Conservation (phyloP, 2,797 vertebrate species). For the Chanos chanos region DNA sequence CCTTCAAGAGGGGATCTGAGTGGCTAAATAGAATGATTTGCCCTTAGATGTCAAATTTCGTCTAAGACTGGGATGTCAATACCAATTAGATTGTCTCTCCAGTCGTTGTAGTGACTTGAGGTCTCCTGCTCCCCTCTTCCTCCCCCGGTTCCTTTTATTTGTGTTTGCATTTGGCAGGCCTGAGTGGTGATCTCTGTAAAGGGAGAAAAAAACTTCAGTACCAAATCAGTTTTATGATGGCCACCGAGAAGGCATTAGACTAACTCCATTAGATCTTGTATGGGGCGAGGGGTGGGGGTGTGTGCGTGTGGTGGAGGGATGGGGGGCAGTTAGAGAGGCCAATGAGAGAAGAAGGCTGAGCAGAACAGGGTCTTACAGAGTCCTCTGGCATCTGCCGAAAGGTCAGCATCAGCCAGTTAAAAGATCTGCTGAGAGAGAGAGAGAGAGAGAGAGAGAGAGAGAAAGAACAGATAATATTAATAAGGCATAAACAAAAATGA, state of each 20-base stretch:
- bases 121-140: conserved; percentile 28
- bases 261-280: conserved; percentile 74
- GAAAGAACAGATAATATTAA: conserved; percentile 6
- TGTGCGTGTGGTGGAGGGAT: conserved; percentile 39
- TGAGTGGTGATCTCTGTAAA: conserved; percentile 67
- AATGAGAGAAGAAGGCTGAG: too few relatives aligned
- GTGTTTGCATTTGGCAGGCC: conserved; percentile 34
- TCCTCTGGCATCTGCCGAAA: conserved; percentile 74
- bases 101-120: conserved; percentile 71
- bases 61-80: conserved; percentile 82
- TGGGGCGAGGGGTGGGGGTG: conserved; percentile 65
- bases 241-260: conserved; percentile 72
- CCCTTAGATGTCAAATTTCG: conserved; percentile 85
- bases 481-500: background rate
- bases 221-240: conserved; percentile 78
- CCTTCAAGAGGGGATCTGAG: conserved; percentile 77
- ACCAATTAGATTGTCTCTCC: conserved; percentile 81
- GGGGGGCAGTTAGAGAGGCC: conserved; percentile 52
- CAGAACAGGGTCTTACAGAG: conserved; percentile 64
- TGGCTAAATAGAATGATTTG: conserved; percentile 83
- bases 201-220: conserved; percentile 71
- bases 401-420: conserved; percentile 69
- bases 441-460: conserved; percentile 38
- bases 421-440: conserved; percentile 45
- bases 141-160: conserved; percentile 16